Evolutionary conservation across 2,888 invertebrate genomes (phyloP), one percentile per base, ranked within the genome.

Genomic region (Sinotaia quadrata): DNA sequence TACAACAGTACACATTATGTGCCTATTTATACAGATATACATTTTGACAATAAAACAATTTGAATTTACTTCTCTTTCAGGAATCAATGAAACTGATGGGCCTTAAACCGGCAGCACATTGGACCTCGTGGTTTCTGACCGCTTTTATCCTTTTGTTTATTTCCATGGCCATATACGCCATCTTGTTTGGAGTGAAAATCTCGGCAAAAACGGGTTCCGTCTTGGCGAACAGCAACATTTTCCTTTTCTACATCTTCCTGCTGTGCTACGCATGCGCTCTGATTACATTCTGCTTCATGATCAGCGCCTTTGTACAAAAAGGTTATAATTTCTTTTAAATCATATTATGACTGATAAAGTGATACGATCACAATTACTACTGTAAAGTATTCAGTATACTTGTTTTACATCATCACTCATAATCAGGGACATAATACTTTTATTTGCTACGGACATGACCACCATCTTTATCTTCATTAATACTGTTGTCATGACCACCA

Each of bases 1-100:
- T n/a, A n/a, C n/a, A n/a, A n/a, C n/a, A n/a, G n/a, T n/a, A n/a
- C n/a, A n/a, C n/a, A n/a, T n/a, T n/a, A n/a, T n/a, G n/a, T n/a
- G n/a, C n/a, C n/a, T n/a, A n/a, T n/a, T n/a, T n/a, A n/a, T n/a
- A n/a, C n/a, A n/a, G n/a, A n/a, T n/a, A n/a, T n/a, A n/a, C n/a
- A n/a, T n/a, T n/a, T n/a, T n/a, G n/a, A n/a, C n/a, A n/a, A n/a
- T n/a, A n/a, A n/a, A n/a, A n/a, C n/a, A 1, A 15, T 47, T 47
- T 47, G 18, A 15, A 2, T 8, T 2, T 24, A 12, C 7, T 4
- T 47, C 24, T 47, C 2, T 47, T 7, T n/a, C 88, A 95, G 93
- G 95, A 95, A 90, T 92, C 94, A 0, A 94, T 95, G 94, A 94
- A 94, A 90, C 94, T 95, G 88, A 95, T 95, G 93, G 96, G 96